Base-by-base conservation (phyloP, 2,797 vertebrate species). In the Loris lydekkerianus region DNA sequence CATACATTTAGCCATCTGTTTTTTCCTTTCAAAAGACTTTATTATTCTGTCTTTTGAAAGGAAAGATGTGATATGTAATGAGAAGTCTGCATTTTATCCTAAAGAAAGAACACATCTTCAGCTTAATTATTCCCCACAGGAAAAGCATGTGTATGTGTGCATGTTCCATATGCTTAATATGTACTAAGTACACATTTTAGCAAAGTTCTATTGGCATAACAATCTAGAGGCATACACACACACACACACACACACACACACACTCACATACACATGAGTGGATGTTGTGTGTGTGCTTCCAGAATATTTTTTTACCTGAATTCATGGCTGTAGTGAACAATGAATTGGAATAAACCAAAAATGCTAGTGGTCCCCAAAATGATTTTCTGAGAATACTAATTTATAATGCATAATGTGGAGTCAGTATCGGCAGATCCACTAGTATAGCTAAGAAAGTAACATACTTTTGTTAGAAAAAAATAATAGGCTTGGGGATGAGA, bases 11-110 rank as follows among this genome's bases (percentile, higher is more conserved):
- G 58, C 96, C 94, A 97, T 93, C 75, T 91, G 93, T 65, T 23
- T 1, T 88, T 96, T 63, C 40, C 58, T 89, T 14, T 2, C 34
- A 88, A 91, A 94, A 89, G 49, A 94, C 80, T 93, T 91, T 77
- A 82, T 91, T 77, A 82, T 96, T 88, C 82, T 94, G 72, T 84
- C 75, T 85, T 96, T 94, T 94, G 92, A 97, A 96, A 96, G 84
- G 72, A 94, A 96, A 94, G 58, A 95, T 95, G 95, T 97, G 86
- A 94, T 89, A 96, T 97, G 94, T 97, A 93, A 95, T 93, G 69
- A 93, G 94, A 95, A 97, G 61, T 96, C 93, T 96, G 80, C 60
- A 80, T 96, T 96, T 94, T 34, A 78, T 96, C 86, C 86, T 78
- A 70, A 63, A 94, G 89, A 37, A 94, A 91, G 73, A 91, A 82